Evolutionary conservation across 2,888 invertebrate genomes (phyloP), one percentile per base, ranked within the genome.

Genomic region (Drosophila ustulata): DNA sequence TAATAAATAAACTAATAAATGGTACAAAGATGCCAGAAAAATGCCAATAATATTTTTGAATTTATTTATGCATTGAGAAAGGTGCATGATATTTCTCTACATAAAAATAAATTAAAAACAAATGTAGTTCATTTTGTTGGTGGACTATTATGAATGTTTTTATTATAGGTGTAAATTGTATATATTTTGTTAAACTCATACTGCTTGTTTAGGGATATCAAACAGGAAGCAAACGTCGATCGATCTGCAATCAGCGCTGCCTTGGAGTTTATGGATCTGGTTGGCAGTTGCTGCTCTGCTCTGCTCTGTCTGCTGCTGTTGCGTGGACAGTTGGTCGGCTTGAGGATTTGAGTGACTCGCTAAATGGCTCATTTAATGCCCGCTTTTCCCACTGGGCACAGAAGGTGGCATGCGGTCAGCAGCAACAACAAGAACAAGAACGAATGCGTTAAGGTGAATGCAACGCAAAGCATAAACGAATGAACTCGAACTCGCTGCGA

Each of bases 311-410:
- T 30, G 63, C 26, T 47, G 41, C 41, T 41, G 55, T 45, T 23
- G 64, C 45, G 37, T 37, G 64, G 64, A 73, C 81, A 81, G 88
- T 84, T 82, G 83, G 74, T 66, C 65, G 56, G 74, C 59, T 41
- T 49, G 55, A 64, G 68, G n/a, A 41, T 49, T 75, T 78, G 88
- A 86, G 70, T 84, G 88, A 84, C 83, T 89, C 88, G 89, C 89
- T 84, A 84, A 84, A 84, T 84, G 83, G 88, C 89, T 84, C 83
- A 84, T 84, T 84, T 84, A 84, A 78, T 78, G 76, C 71, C 46
- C 68, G 65, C 32, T 37, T 75, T 89, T 84, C 89, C 78, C 89
- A 89, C 89, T 87, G 84, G 26, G 78, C 75, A 73, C 80, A 79
- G 78, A 75, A 82, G 81, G 89, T 83, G 89, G 89, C 82, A 83